A percentile compares a stretch with the other conserved stretches of the same genome.
phyloP scores from a whole-genome alignment of 2,797 vertebrate genomes.

The Etheostoma perlongum region DNA sequence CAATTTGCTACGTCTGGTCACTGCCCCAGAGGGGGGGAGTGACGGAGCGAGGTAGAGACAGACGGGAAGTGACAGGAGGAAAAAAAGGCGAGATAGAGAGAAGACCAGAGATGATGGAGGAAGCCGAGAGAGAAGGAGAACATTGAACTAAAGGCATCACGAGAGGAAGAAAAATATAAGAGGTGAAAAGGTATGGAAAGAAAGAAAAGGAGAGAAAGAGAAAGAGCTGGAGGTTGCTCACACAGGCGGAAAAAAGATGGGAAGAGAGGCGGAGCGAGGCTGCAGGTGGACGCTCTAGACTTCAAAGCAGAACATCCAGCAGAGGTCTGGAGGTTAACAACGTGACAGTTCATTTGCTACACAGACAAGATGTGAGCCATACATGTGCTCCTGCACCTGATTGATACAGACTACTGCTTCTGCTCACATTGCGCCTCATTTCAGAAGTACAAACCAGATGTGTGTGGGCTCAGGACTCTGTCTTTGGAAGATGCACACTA shows the following conservation, averaged over 20 bases:
- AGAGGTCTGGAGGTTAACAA: slow-evolving; percentile 72
- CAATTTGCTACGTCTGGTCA: slow-evolving; percentile 80
- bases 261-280: slow-evolving; percentile 30
- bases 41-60: slow-evolving; percentile 60
- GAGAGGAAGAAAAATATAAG: slow-evolving; percentile 14
- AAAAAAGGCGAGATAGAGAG: slow-evolving; percentile 14
- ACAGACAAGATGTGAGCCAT: slow-evolving; percentile 68
- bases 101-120: background rate
- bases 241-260: slow-evolving; percentile 38
- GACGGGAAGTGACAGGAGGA: slow-evolving; percentile 55
- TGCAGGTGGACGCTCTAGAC: slow-evolving; percentile 67
- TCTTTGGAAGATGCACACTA: slow-evolving; percentile 45
- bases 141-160: background rate
- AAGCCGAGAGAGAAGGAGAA: background rate
- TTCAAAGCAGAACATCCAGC: slow-evolving; percentile 70
- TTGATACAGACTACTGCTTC: slow-evolving; percentile 48
- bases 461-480: slow-evolving; percentile 45
- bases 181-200: background rate
- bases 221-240: slow-evolving; percentile 33
- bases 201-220: background rate
- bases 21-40: slow-evolving; percentile 15
- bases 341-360: slow-evolving; percentile 71
- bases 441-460: slow-evolving; percentile 50
- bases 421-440: slow-evolving; percentile 63
- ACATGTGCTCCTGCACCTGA: slow-evolving; percentile 53